Evolutionary conservation across 2,888 invertebrate species (phyloP).

Genomic region (Drosophila macrothrix): DNA sequence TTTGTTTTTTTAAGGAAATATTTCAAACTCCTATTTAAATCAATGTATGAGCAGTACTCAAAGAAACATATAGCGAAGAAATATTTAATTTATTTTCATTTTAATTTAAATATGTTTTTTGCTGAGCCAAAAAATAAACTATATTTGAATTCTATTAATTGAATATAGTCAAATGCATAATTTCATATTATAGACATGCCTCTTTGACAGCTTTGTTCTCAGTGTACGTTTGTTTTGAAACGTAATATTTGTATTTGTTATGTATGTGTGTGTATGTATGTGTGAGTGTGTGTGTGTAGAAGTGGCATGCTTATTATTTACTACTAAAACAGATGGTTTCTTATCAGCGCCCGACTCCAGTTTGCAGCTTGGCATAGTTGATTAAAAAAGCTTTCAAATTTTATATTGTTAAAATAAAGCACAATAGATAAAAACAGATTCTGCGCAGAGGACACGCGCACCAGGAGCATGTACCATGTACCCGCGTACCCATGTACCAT

Average conservation of each 20-base stretch:
- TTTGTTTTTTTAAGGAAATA: background rate
- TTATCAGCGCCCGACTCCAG: slow-evolving; percentile 41
- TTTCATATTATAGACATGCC: background rate
- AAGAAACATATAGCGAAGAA: background rate
- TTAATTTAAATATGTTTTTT: background rate
- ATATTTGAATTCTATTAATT: background rate
- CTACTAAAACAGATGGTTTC: slow-evolving; percentile 46
- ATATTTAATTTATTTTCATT: background rate
- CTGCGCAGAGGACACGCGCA: slow-evolving; percentile 53
- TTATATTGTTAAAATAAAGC: slow-evolving; percentile 48
- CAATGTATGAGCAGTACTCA: background rate
- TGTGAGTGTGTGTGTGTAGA: background rate
- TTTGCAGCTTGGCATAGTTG: slow-evolving; percentile 15
- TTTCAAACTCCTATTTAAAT: background rate
- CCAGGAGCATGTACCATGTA: slow-evolving; percentile 17
- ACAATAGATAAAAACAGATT: slow-evolving; percentile 33
- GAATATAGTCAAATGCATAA: background rate
- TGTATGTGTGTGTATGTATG: background rate
- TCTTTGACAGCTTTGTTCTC: background rate
- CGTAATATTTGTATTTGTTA: background rate
- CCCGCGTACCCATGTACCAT: slow-evolving; percentile 9
- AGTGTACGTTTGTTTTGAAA: background rate
- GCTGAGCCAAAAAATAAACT: background rate
- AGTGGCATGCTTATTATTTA: slow-evolving; percentile 37
- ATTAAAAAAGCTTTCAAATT: slow-evolving; percentile 30